A percentile compares a stretch with the other conserved stretches of the same genome.
Evolutionary conservation across 2,888 invertebrate genomes (phyloP).

Genomic region (Stenolophus ochropezus): DNA sequence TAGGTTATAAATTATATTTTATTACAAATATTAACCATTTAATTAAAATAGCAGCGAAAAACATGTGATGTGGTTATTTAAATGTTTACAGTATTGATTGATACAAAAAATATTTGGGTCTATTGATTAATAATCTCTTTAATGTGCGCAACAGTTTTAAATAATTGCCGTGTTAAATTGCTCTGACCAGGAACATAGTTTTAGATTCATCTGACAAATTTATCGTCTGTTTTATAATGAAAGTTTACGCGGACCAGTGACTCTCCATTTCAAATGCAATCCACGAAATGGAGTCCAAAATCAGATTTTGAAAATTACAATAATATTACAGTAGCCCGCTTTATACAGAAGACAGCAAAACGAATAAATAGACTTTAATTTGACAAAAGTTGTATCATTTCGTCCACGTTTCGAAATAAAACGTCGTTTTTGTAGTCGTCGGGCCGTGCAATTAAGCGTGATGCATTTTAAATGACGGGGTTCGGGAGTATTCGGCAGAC

Average conservation of each 20-base stretch:
- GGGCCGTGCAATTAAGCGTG: constrained; percentile 43
- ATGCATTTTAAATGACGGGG: constrained; percentile 53
- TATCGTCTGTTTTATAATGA: background rate
- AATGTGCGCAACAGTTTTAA: background rate
- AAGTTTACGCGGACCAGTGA: background rate
- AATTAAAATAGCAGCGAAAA: no score
- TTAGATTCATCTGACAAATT: background rate
- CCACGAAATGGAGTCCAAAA: background rate
- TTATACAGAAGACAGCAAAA: constrained; percentile 6
- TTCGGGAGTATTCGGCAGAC: background rate
- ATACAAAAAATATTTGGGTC: no score
- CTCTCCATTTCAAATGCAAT: background rate
- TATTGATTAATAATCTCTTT: background rate
- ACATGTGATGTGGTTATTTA: no score
- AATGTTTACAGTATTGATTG: no score
- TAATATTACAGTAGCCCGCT: constrained; percentile 19
- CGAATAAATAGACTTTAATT: constrained; percentile 38
- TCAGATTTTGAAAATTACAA: constrained; percentile 28
- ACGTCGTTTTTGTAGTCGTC: constrained; percentile 46
- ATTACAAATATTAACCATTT: no score
- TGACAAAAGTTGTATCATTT: constrained; percentile 40
- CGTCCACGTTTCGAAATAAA: constrained; percentile 32
- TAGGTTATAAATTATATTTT: no score
- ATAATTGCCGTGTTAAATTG: background rate
- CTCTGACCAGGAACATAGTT: background rate